These are phyloP conservation scores for Dione vanillae DNA, from an alignment of 2,888 invertebrate genomes.

Conservation along the genomic window DNA sequence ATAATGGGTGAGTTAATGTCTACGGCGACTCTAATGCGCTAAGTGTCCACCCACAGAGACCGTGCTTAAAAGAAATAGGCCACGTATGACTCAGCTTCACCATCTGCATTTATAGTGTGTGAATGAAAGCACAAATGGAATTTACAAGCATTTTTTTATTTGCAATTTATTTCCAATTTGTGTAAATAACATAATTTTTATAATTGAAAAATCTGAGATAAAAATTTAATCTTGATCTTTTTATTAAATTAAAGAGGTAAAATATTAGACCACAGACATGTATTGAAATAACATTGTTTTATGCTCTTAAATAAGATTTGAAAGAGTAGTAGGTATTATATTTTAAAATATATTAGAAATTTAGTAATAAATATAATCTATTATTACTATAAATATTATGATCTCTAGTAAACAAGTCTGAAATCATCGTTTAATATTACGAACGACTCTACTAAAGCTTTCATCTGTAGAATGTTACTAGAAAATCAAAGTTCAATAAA, in stretches of 20 bases:
- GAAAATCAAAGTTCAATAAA: slow-evolving; percentile 39
- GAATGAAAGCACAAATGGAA: not conserved
- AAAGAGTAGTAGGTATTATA: no score
- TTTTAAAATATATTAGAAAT: not conserved
- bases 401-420: not conserved
- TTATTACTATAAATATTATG: not conserved
- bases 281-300: no score
- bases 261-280: no score
- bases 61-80: slow-evolving; percentile 22
- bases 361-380: not conserved
- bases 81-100: not conserved
- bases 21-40: slow-evolving; percentile 18
- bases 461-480: slow-evolving; percentile 16
- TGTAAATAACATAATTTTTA: not conserved
- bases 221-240: no score
- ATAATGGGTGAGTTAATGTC: slow-evolving; percentile 9
- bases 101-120: slow-evolving; percentile 8
- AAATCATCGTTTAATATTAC: not conserved
- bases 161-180: not conserved
- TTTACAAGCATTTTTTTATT: not conserved
- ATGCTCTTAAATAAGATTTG: no score
- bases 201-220: no score
- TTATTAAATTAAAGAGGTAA: no score
- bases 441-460: not conserved
- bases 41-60: slow-evolving; percentile 18